Evolutionary conservation across 2,797 vertebrate species (phyloP).

Genomic region (Knipowitschia caucasica): DNA sequence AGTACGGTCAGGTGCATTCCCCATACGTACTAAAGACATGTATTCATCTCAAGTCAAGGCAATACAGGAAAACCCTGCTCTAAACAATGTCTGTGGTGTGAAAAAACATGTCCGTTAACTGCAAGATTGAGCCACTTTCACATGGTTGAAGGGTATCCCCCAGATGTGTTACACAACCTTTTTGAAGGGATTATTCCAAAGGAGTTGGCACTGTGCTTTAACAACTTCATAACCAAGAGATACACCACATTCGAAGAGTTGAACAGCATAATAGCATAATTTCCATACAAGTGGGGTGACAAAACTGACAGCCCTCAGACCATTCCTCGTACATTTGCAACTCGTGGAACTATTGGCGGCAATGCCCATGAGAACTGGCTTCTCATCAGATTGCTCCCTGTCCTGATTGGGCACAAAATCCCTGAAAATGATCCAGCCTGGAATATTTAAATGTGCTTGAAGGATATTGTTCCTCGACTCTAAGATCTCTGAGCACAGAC

Average conservation of each 20-base stretch:
- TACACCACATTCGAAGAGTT: not conserved
- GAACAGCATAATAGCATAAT: not conserved
- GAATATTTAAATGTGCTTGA: slow-evolving; percentile 4
- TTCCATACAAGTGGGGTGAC: not conserved
- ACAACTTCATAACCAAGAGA: slow-evolving; percentile 7
- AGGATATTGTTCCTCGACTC: not conserved
- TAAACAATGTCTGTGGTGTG: slow-evolving; percentile 3
- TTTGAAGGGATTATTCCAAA: slow-evolving; percentile 11
- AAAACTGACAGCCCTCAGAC: not conserved
- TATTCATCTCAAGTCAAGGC: slow-evolving; percentile 2
- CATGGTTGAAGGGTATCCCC: slow-evolving; percentile 5
- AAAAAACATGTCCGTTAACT: slow-evolving; percentile 10
- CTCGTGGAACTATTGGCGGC: not conserved
- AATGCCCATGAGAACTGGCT: not conserved
- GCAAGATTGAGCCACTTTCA: slow-evolving; percentile 10
- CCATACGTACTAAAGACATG: not conserved
- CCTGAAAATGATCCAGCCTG: slow-evolving; percentile 8
- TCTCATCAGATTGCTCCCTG: not conserved
- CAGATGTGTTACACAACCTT: slow-evolving; percentile 3
- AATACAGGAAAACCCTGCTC: slow-evolving; percentile 1
- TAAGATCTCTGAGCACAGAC: slow-evolving; percentile 3
- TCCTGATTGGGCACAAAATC: slow-evolving; percentile 5
- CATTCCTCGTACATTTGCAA: slow-evolving; percentile 6
- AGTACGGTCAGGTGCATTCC: slow-evolving; percentile 5
- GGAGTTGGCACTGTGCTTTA: slow-evolving; percentile 10